Percentiles rank a stretch among this genome's conserved stretches.
Evolutionary conservation across 2,888 invertebrate species (phyloP).

Genomic region (Polymixis flavicincta): DNA sequence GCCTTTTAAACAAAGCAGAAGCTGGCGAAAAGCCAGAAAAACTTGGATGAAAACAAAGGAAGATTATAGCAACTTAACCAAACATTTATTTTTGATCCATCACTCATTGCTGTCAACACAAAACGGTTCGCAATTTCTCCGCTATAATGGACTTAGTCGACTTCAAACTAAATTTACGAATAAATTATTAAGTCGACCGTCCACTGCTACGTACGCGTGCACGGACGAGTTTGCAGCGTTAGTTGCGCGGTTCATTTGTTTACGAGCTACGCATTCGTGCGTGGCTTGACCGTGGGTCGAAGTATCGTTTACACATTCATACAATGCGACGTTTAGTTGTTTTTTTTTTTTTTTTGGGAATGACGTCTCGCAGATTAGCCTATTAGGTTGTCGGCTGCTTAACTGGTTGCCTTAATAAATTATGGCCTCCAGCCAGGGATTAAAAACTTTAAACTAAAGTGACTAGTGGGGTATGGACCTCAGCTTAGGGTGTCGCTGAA

Average conservation of each 20-base stretch:
- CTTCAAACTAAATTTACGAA: slow-evolving; percentile 53
- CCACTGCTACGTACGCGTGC: not conserved
- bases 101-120: slow-evolving; percentile 44
- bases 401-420: no score
- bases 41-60: slow-evolving; percentile 33
- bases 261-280: not conserved
- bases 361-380: no score
- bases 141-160: slow-evolving; percentile 33
- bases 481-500: no score
- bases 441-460: no score
- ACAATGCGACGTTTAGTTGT: no score
- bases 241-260: not conserved
- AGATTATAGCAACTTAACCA: slow-evolving; percentile 45
- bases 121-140: slow-evolving; percentile 40
- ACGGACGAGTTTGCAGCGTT: not conserved
- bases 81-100: slow-evolving; percentile 54
- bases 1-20: slow-evolving; percentile 36
- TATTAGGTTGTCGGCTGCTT: no score
- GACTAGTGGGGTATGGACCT: no score
- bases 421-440: no score
- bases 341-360: no score
- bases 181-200: slow-evolving; percentile 43
- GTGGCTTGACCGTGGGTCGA: not conserved
- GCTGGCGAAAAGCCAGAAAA: slow-evolving; percentile 30
- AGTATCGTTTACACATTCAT: not conserved